phyloP scores from a whole-genome alignment of 2,113 vertebrate species.

The Zeus faber region DNA sequence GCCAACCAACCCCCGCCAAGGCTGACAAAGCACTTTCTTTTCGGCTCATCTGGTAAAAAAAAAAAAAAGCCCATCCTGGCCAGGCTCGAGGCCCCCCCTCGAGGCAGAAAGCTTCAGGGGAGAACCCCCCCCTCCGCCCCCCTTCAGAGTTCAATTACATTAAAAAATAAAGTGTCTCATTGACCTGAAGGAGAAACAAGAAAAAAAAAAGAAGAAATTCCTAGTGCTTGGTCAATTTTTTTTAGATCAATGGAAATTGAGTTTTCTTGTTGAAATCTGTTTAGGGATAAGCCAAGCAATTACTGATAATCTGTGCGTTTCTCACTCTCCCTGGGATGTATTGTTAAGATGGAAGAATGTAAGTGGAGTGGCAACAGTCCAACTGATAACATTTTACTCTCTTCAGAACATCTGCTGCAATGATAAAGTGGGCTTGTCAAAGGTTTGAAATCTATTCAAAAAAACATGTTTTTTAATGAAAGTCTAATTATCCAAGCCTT shows the following conservation, averaged over 20 bases:
- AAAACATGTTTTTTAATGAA: no score
- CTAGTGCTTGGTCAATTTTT: slow-evolving; percentile 34
- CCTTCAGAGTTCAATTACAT: slow-evolving; percentile 37
- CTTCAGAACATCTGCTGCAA: neutral
- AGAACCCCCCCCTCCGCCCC: slow-evolving; percentile 2
- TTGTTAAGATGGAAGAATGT: no score
- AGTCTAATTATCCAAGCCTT: no score
- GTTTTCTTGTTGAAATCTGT: slow-evolving; percentile 46
- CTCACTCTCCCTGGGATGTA: neutral
- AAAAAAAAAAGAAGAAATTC: neutral
- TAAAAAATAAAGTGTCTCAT: slow-evolving; percentile 29
- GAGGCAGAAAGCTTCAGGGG: neutral
- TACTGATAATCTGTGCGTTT: slow-evolving; percentile 5
- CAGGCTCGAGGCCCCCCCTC: neutral
- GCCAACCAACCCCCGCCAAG: slow-evolving; percentile 7
- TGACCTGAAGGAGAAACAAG: slow-evolving; percentile 7
- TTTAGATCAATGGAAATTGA: slow-evolving; percentile 53
- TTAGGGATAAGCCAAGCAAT: slow-evolving; percentile 19
- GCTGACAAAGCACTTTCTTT: slow-evolving; percentile 60
- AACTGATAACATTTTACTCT: neutral
- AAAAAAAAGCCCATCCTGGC: neutral
- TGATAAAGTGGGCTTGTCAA: no score
- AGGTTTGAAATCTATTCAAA: no score
- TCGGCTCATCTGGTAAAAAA: neutral
- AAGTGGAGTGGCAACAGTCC: neutral